A percentile compares a stretch with the other conserved stretches of the same genome.
Conservation (phyloP, 2,113 vertebrate species). For the Daphoenositta chrysoptera region DNA sequence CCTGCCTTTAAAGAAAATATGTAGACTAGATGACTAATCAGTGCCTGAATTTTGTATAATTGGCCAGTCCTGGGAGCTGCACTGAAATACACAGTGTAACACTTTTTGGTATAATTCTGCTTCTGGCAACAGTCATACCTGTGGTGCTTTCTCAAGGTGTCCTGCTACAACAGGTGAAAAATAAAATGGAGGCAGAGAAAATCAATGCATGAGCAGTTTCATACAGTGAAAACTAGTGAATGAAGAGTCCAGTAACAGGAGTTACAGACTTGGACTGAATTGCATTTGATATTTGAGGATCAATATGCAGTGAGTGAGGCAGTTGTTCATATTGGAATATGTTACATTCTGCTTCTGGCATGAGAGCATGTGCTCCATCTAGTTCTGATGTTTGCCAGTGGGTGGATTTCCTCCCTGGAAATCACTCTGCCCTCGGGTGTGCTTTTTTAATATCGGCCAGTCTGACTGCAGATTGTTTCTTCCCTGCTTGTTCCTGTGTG, state of each 20-base stretch:
- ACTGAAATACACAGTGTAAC: not conserved
- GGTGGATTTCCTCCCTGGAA: slow-evolving; percentile 2
- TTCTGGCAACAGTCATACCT: not conserved
- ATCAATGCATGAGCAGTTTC: not conserved
- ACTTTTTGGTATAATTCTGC: not conserved
- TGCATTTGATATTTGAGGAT: not conserved
- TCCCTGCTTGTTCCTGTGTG: not conserved
- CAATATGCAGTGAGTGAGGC: not conserved
- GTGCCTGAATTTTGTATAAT: not conserved
- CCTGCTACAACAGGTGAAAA: not conserved
- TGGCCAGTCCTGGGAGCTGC: not conserved
- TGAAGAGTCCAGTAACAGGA: not conserved
- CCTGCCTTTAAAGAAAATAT: not conserved
- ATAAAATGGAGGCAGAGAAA: not conserved
- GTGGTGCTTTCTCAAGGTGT: not conserved
- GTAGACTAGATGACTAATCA: not conserved
- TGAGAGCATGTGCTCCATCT: not conserved
- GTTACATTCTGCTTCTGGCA: not conserved
- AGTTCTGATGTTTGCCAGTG: not conserved
- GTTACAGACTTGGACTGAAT: not conserved
- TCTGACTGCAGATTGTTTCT: not conserved
- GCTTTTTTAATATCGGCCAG: not conserved
- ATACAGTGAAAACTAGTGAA: not conserved
- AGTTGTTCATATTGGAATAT: not conserved
- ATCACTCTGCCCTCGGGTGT: not conserved